phyloP scores from a whole-genome alignment of 2,797 vertebrate genomes.

The Paguma larvata region DNA sequence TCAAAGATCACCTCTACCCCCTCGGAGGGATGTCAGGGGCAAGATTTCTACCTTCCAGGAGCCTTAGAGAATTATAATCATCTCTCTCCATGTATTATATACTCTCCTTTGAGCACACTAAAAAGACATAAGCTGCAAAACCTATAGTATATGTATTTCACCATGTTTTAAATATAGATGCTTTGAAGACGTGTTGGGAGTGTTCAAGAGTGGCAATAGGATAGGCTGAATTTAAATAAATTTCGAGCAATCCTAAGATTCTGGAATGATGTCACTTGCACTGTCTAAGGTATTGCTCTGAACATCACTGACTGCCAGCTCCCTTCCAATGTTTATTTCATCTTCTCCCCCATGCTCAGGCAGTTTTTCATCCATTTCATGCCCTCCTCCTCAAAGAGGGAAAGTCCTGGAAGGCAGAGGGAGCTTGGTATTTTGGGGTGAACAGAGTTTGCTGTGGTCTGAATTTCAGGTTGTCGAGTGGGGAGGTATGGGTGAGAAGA shows the following conservation, averaged over 20 bases:
- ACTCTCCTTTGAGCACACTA: slow-evolving; percentile 60
- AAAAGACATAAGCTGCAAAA: slow-evolving; percentile 65
- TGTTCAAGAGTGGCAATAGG: neutral
- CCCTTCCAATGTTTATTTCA: neutral
- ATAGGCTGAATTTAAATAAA: slow-evolving; percentile 16
- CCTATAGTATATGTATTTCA: neutral
- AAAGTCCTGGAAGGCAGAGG: neutral
- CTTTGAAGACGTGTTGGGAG: neutral
- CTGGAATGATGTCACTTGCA: neutral
- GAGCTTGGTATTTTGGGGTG: neutral
- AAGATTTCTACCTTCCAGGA: slow-evolving; percentile 35
- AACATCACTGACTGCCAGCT: neutral
- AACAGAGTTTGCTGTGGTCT: neutral
- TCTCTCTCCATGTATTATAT: neutral
- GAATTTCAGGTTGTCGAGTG: neutral
- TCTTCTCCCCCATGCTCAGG: neutral
- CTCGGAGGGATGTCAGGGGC: neutral
- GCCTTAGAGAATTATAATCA: slow-evolving; percentile 37
- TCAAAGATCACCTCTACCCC: slow-evolving; percentile 62
- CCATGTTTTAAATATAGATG: slow-evolving; percentile 23
- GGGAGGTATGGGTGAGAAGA: neutral
- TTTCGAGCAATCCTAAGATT: slow-evolving; percentile 25
- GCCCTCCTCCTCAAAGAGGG: neutral
- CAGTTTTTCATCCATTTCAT: neutral
- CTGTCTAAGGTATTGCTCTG: neutral